Evolutionary conservation across 2,113 vertebrate genomes (phyloP), one percentile per base, ranked within the genome.

Genomic region (Lepus europaeus): DNA sequence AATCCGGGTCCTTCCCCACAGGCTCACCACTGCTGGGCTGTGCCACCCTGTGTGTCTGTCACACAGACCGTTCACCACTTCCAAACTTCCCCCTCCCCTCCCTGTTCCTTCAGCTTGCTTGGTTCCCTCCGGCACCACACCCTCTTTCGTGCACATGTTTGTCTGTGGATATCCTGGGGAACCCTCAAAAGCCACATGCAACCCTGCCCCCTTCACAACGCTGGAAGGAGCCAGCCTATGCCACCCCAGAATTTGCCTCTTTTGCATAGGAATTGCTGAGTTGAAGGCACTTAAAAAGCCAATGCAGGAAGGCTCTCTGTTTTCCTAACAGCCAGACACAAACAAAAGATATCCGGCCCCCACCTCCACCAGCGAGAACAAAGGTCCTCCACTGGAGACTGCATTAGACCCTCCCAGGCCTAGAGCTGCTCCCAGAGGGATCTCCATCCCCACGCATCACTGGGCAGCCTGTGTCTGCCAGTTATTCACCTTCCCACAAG

Each of bases 61-160:
- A 14, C 19, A 59, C 56, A 59, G 56, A 59, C 56, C 19, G 56
- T 59, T 56, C 13, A 39, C 53, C 10, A 0, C 36, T 29, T 85
- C 61, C 27, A 63, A 39, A 61, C 4, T 27, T 36, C 11, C 10
- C 29, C 22, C 20, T 0, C 0, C 6, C 17, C 12, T 22, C 2
- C 27, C 45, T 17, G 5, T 29, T 72, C 53, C 27, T 36, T 49
- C 63, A 27, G 13, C 8, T 76, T 89, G 36, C 29, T 72, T 92
- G 31, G 22, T 31, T 79, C 7, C 9, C 22, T 66, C n/a, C 51
- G 29, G 19, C 22, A 16, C 39, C 36, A 72, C 3, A 33, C 17
- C 23, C 20, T 49, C 39, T 31, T 80, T 61, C 61, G 68, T 19
- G 17, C 39, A 27, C 13, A 20, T 20, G n/a, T 33, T 87, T 11